A percentile compares a stretch with the other conserved stretches of the same genome.
Conservation (phyloP, 2,113 vertebrate genomes). For the Cyanoliseus patagonus region DNA sequence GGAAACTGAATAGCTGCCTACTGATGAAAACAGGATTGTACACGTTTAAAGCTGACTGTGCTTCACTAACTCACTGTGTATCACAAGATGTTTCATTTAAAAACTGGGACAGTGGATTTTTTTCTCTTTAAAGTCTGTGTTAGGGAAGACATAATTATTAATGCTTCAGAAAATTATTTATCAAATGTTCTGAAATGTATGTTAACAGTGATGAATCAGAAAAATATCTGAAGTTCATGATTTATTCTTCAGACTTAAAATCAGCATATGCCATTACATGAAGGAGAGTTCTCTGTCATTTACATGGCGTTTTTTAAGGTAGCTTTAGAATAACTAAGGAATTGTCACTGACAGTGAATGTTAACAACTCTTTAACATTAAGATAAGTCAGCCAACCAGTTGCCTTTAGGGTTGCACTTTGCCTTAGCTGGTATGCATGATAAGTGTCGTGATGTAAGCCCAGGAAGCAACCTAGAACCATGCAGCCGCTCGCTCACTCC, state of each 20-base stretch:
- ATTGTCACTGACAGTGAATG: not conserved
- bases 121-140: not conserved
- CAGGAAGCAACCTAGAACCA: too few relatives aligned
- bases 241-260: not conserved
- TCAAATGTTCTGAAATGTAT: not conserved
- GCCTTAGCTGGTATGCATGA: not conserved
- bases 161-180: slow-evolving; percentile 36
- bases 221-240: not conserved
- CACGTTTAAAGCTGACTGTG: not conserved
- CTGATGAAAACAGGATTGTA: not conserved
- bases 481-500: too few relatives aligned
- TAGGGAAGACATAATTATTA: not conserved
- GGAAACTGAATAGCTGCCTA: not conserved
- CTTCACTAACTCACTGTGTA: not conserved
- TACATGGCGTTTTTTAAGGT: not conserved
- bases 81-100: not conserved
- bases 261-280: not conserved
- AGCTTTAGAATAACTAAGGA: not conserved
- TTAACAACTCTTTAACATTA: not conserved
- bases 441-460: not conserved
- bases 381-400: not conserved
- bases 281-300: not conserved
- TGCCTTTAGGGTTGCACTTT: not conserved
- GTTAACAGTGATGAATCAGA: not conserved
- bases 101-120: not conserved